Evolutionary conservation across 2,797 vertebrate genomes (phyloP).

Genomic region (Synaphobranchus kaupii): DNA sequence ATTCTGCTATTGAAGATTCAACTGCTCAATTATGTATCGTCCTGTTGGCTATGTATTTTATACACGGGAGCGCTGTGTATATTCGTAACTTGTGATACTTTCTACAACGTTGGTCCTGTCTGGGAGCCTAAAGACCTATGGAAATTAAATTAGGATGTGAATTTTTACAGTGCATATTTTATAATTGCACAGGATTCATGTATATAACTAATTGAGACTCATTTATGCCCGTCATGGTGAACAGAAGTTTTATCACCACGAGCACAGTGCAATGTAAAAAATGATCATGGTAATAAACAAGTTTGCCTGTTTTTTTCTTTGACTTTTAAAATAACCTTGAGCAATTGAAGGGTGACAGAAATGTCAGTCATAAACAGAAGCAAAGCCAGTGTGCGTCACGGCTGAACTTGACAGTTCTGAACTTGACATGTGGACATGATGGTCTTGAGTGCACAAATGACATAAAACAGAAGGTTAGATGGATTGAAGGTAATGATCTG

Average conservation of each 20-base stretch:
- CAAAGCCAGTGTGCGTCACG: not conserved
- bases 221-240: not conserved
- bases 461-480: not conserved
- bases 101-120: not conserved
- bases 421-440: not conserved
- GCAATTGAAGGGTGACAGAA: not conserved
- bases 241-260: not conserved
- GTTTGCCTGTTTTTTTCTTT: constrained; percentile 4
- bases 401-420: not conserved
- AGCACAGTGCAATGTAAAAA: constrained; percentile 6
- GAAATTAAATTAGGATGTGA: not conserved
- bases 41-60: not conserved
- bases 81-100: not conserved
- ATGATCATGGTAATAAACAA: not conserved
- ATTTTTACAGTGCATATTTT: constrained; percentile 9
- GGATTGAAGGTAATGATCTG: not conserved
- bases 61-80: not conserved
- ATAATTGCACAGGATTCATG: constrained; percentile 2
- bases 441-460: not conserved
- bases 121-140: not conserved
- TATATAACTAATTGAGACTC: not conserved
- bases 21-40: not conserved
- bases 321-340: constrained; percentile 5
- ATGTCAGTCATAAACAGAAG: not conserved
- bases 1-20: too few species aligned